Base-by-base conservation (phyloP, 2,113 vertebrate genomes). In the Eulemur rufifrons region DNA sequence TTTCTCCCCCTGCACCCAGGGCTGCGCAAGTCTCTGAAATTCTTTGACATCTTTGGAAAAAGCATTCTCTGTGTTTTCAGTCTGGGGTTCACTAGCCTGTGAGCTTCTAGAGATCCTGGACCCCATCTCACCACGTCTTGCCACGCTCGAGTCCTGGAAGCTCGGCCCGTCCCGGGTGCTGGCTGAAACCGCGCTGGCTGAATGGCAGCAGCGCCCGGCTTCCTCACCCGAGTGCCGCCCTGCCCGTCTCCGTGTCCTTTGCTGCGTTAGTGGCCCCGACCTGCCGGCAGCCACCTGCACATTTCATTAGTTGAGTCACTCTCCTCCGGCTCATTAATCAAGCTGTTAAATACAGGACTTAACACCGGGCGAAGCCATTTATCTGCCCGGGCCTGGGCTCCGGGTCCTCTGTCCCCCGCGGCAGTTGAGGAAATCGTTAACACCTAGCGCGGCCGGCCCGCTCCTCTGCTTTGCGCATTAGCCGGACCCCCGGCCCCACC, bases 341-440 rank as follows among this genome's bases (percentile, higher is more conserved):
- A 77, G 50, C 95, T 96, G 95, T 96, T 96, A 95, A 96, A 97
- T 12, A 15, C 32, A 54, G 87, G 95, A 95, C 97, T 97, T 97
- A 95, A 77, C 97, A 96, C 96, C 83, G 50, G 11, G 0, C 93
- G 7, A 13, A 47, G 87, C 90, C 90, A 17, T 77, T 94, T 52
- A 78, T 82, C 92, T 88, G 86, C 27, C 3, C 0, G 42, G 68
- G 87, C 80, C 59, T 8, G 1, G 74, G 18, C 73, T 42, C 18
- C 9, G 1, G 69, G 83, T 39, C 61, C 84, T 29, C 64, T 0
- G 27, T 10, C n/a, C 96, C 78, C 89, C 18, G 0, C 0, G 3
- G 87, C 85, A 0, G 27, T 6, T 4, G 61, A 78, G 96, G 92
- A 88, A 82, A 88, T 76, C 82, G 15, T 94, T 96, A 92, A 92